Evolutionary conservation across 2,888 invertebrate genomes (phyloP), one percentile per base, ranked within the genome.

Genomic region (Melipona bicolor): DNA sequence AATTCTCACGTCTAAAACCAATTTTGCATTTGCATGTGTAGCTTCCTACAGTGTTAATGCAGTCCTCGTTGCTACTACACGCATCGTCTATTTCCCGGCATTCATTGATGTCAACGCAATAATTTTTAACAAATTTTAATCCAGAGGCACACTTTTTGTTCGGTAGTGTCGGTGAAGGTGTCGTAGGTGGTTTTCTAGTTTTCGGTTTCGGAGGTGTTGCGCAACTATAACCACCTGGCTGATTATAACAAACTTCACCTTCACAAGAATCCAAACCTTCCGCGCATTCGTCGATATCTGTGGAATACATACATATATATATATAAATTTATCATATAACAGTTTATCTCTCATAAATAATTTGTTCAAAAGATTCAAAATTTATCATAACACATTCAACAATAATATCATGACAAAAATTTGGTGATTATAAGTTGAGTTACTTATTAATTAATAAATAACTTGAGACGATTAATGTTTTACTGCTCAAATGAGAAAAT

Each of bases 201-300:
- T 92, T 73, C 0, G 94, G 94, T 3, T 69, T 62, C 0, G 92
- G 91, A 11, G 89, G 81, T 70, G 86, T 90, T 0, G 93, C 95
- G 84, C 97, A 97, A 83, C 95, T 96, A 94, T 96, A 97, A 1
- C 96, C 96, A 0, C 97, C 97, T 0, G 96, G 95, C 61, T 96
- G 96, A 93, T 97, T 97, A 88, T 96, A 96, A 91, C 97, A 97
- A 2, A 96, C 95, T 49, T 96, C 96, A 13, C 95, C 94, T 0
- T 95, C 95, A 77, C 97, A 97, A 75, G 95, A 95, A 77, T 97
- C 95, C 75, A 95, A 95, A 52, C 96, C 96, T 64, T 95, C 95
- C 0, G 95, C 95, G 91, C 98, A 98, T 94, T 98, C 98, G 92
- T 98, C 96, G 88, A 98, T 96, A 95, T 98, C 98, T 98, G 92